phyloP scores from a whole-genome alignment of 2,797 vertebrate genomes.

The Rhabdophis nuchalis region DNA sequence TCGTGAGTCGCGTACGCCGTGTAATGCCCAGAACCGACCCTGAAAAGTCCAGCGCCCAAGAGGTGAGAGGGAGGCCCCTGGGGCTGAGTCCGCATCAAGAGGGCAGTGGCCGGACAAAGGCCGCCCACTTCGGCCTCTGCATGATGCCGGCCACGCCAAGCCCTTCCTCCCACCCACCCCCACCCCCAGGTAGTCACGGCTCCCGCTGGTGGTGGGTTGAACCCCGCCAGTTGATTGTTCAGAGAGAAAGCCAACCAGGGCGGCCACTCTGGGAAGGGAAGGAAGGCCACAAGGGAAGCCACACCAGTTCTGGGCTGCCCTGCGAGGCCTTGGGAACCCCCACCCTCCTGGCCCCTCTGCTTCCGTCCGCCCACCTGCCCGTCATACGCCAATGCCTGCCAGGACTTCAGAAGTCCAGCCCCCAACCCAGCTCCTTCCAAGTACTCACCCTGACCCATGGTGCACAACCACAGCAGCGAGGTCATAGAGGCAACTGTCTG shows the following conservation, averaged over 20 bases:
- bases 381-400: neutral
- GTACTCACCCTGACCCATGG: slow-evolving; percentile 96
- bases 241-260: neutral
- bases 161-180: neutral
- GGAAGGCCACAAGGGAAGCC: neutral
- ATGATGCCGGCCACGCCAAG: neutral
- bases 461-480: slow-evolving; percentile 95
- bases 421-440: neutral
- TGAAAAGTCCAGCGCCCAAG: slow-evolving; percentile 49
- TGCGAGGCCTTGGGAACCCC: neutral
- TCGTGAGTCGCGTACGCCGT: slow-evolving; percentile 91
- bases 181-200: neutral
- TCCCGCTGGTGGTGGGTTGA: neutral
- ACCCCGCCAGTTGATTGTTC: neutral
- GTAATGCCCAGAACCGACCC: slow-evolving; percentile 96
- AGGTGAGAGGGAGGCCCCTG: neutral
- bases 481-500: slow-evolving; percentile 89
- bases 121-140: neutral
- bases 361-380: neutral
- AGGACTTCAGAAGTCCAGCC: neutral
- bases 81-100: too few species aligned
- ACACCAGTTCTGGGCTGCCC: neutral
- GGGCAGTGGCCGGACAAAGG: too few species aligned
- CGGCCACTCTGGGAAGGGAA: too few species aligned
- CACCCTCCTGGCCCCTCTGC: neutral